A percentile compares a stretch with the other conserved stretches of the same genome.
These are phyloP conservation scores for Psammodynastes pulverulentus DNA, from an alignment of 2,113 vertebrate genomes.

Conservation along the genomic window DNA sequence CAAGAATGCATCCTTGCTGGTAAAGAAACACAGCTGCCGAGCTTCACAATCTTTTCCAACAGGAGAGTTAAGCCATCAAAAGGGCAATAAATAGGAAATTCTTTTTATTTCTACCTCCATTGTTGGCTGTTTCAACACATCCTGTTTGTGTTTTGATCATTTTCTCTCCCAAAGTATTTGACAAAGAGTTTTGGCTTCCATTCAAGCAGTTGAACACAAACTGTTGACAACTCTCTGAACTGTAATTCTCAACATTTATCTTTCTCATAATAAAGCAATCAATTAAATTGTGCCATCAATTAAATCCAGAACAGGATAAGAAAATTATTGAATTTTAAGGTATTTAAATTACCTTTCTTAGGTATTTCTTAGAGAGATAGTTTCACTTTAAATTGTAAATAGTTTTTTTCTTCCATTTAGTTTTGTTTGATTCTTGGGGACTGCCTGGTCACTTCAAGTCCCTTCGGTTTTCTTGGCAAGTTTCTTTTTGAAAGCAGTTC, in stretches of 20 bases:
- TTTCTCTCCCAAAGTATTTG: conserved; percentile 1
- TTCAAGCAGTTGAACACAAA: background rate
- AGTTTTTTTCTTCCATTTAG: background rate
- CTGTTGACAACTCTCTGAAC: background rate
- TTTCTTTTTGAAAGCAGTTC: background rate
- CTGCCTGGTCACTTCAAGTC: background rate
- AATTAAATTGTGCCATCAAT: background rate
- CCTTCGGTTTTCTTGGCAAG: background rate
- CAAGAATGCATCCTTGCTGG: background rate
- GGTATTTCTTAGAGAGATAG: background rate
- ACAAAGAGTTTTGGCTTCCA: background rate
- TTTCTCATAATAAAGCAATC: background rate
- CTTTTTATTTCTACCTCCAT: background rate
- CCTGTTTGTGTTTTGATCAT: conserved; percentile 26
- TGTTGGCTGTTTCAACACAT: conserved; percentile 17
- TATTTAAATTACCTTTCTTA: background rate
- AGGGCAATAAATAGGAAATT: background rate
- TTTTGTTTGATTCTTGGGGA: background rate
- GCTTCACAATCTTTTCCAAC: background rate
- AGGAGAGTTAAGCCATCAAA: background rate
- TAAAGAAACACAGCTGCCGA: background rate
- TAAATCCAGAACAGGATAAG: background rate
- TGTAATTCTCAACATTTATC: background rate
- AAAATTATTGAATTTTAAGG: background rate
- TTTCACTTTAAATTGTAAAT: background rate